Conservation (phyloP, 2,113 vertebrate genomes). For the Tympanuchus pallidicinctus region DNA sequence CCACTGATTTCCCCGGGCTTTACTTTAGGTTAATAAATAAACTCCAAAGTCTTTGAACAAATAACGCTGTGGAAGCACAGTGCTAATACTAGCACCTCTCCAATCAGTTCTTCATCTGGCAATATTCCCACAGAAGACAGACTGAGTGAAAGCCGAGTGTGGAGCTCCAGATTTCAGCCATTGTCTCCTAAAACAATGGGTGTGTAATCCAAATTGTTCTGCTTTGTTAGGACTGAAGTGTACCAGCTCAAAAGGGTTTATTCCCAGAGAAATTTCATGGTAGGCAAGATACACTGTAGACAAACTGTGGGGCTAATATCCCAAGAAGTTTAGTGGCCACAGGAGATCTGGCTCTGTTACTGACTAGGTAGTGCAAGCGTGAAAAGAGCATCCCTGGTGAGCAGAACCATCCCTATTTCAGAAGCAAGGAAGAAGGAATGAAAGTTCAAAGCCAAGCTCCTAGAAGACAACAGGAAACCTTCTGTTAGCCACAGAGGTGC, state of each 20-base stretch:
- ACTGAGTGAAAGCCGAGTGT: conserved; percentile 4
- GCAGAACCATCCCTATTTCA: not conserved
- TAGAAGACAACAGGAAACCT: not conserved
- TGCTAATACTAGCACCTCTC: not conserved
- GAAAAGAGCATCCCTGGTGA: not conserved
- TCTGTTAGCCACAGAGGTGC: not conserved
- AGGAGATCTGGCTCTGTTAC: not conserved
- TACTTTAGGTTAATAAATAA: not conserved
- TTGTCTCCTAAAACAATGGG: conserved; percentile 30
- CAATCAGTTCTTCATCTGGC: not conserved
- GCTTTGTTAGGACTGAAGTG: conserved; percentile 28
- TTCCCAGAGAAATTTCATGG: not conserved
- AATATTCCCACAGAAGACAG: not conserved
- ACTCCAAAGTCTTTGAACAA: conserved; percentile 15
- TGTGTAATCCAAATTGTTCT: conserved; percentile 20
- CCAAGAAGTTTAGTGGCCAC: not conserved
- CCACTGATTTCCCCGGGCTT: conserved; percentile 4
- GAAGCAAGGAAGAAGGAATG: not conserved
- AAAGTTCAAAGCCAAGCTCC: not conserved
- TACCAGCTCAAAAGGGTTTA: not conserved
- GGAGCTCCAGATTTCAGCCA: conserved; percentile 21
- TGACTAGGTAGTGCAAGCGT: not conserved
- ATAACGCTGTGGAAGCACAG: not conserved
- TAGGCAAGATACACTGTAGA: not conserved
- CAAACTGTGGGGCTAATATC: not conserved